Evolutionary conservation across 1,140 invertebrate species (phyloP).

Genomic region (Calephelis nemesis): DNA sequence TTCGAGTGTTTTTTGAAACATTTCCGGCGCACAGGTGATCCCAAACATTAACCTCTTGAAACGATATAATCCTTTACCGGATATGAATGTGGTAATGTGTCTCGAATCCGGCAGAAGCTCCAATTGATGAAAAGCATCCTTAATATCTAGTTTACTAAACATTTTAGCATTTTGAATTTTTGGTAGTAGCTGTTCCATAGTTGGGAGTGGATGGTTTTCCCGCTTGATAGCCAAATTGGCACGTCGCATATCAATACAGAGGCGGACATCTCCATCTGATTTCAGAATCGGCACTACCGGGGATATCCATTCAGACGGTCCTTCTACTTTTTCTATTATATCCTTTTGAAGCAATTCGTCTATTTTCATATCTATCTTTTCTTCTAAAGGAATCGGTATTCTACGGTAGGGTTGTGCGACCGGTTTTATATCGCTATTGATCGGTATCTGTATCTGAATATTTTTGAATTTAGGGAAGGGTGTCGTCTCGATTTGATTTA

Average conservation of each 20-base stretch:
- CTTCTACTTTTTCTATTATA: constrained; percentile 40
- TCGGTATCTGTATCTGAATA: background rate
- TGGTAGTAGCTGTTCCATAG: constrained; percentile 35
- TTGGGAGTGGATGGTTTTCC: constrained; percentile 44
- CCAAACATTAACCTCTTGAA: constrained; percentile 55
- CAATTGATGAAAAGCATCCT: constrained; percentile 42
- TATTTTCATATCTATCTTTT: constrained; percentile 26
- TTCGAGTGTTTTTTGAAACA: constrained; percentile 52
- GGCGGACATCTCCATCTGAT: constrained; percentile 30
- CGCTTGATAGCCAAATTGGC: constrained; percentile 40
- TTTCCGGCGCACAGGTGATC: constrained; percentile 49
- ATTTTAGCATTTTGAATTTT: constrained; percentile 35
- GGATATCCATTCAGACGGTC: constrained; percentile 44
- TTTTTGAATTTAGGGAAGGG: background rate
- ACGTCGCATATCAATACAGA: constrained; percentile 45
- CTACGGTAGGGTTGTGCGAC: constrained; percentile 17
- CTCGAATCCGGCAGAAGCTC: constrained; percentile 21
- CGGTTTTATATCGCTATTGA: constrained; percentile 4
- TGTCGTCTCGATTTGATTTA: background rate
- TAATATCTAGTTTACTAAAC: constrained; percentile 44
- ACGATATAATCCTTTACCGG: constrained; percentile 37
- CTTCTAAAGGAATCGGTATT: constrained; percentile 29
- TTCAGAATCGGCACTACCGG: constrained; percentile 41
- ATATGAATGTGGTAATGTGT: constrained; percentile 41
- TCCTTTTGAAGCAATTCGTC: constrained; percentile 13